Percentiles rank a stretch among this genome's conserved stretches.
These are phyloP conservation scores for Rugalucina vietnamica DNA, from an alignment of 2,888 invertebrate genomes.

Conservation along the genomic window DNA sequence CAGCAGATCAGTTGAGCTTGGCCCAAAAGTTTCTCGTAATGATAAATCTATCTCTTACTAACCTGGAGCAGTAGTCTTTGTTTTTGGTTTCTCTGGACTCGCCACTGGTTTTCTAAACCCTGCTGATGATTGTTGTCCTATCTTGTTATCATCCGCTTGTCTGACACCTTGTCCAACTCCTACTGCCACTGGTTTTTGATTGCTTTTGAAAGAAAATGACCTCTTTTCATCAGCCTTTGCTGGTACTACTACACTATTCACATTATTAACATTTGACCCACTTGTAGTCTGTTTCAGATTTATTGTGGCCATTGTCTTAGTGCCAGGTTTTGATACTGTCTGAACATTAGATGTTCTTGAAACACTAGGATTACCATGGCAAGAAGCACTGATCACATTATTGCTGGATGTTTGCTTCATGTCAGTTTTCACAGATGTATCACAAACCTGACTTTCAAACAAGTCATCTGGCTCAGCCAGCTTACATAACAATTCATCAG, in stretches of 20 bases:
- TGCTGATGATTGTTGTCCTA: background rate
- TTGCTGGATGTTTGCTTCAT: background rate
- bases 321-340: background rate
- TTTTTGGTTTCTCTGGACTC: background rate
- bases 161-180: background rate
- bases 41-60: too few relatives aligned
- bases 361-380: background rate
- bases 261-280: background rate
- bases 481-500: constrained; percentile 73
- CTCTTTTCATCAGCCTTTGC: background rate
- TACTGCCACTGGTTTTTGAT: constrained; percentile 5
- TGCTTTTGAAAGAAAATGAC: constrained; percentile 14
- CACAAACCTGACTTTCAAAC: constrained; percentile 64
- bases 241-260: background rate
- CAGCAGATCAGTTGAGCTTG: too few relatives aligned
- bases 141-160: background rate
- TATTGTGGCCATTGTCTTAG: background rate
- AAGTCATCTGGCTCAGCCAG: constrained; percentile 72
- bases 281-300: background rate
- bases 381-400: background rate
- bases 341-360: background rate
- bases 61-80: background rate
- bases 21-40: too few relatives aligned
- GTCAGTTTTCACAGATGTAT: background rate
- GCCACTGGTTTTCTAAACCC: background rate